phyloP scores from a whole-genome alignment of 2,113 vertebrate genomes.

The Hemichromis elongatus region DNA sequence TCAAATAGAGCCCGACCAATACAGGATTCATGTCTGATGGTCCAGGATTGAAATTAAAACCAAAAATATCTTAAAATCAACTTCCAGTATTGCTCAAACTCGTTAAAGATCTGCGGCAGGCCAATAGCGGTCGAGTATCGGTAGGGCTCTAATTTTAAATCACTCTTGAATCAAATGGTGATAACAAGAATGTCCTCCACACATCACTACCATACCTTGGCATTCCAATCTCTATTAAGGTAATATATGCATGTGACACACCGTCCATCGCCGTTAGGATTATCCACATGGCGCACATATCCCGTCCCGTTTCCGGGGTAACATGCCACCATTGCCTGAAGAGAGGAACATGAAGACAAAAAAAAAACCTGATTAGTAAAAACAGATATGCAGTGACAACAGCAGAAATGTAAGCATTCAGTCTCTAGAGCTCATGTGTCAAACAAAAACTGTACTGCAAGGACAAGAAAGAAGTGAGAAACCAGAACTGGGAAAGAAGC shows the following conservation, averaged over 20 bases:
- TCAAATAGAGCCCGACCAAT: not conserved
- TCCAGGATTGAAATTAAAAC: not conserved
- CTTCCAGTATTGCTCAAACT: not conserved
- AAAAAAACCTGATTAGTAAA: slow-evolving; percentile 20
- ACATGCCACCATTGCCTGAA: slow-evolving; percentile 95
- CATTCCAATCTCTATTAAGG: slow-evolving; percentile 95
- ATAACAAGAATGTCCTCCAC: not conserved
- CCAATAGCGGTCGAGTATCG: not conserved
- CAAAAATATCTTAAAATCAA: not conserved
- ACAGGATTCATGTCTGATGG: not conserved
- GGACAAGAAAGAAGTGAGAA: not conserved
- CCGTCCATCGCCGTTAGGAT: slow-evolving; percentile 92
- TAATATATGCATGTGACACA: slow-evolving; percentile 99
- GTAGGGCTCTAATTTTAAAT: not conserved
- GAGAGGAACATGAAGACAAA: slow-evolving; percentile 21
- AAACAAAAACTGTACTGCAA: not conserved
- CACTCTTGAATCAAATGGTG: not conserved
- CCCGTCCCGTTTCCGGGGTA: slow-evolving; percentile 93
- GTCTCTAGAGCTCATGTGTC: not conserved
- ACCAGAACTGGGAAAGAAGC: not conserved
- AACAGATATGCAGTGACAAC: not conserved
- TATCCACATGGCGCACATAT: slow-evolving; percentile 94
- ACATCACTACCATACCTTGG: slow-evolving; percentile 80
- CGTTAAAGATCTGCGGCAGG: not conserved
- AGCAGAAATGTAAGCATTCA: not conserved